A percentile compares a stretch with the other conserved stretches of the same genome.
Evolutionary conservation across 2,113 vertebrate species (phyloP).

Genomic region (Condylura cristata): DNA sequence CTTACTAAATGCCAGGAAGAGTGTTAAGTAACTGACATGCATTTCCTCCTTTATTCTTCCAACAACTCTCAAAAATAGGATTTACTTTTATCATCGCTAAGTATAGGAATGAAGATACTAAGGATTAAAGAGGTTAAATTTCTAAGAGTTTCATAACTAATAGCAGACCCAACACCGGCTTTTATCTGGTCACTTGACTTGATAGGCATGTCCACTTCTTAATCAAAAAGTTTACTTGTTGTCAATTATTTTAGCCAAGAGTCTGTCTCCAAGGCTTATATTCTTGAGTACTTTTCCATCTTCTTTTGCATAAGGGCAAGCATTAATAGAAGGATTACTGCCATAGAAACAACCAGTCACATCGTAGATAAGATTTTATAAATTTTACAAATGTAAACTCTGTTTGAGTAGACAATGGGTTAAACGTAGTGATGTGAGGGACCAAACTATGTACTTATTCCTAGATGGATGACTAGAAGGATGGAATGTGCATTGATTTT

Average conservation of each 20-base stretch:
- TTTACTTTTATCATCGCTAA: neutral
- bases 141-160: neutral
- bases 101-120: neutral
- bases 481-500: neutral
- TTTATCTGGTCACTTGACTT: neutral
- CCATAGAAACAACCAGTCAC: neutral
- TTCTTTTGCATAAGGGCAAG: neutral
- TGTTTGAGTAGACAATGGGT: neutral
- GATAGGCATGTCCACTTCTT: neutral
- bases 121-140: neutral
- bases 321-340: neutral
- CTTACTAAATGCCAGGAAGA: neutral
- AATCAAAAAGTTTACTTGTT: neutral
- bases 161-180: neutral
- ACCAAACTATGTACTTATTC: neutral
- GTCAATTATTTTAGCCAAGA: neutral
- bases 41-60: neutral
- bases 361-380: neutral
- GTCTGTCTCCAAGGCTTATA: neutral
- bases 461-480: neutral
- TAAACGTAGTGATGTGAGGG: neutral
- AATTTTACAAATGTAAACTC: neutral
- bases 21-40: neutral
- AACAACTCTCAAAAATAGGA: neutral
- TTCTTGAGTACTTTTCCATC: neutral